These are phyloP conservation scores for Cerceris rybyensis DNA, from an alignment of 2,888 invertebrate genomes.

Conservation along the genomic window DNA sequence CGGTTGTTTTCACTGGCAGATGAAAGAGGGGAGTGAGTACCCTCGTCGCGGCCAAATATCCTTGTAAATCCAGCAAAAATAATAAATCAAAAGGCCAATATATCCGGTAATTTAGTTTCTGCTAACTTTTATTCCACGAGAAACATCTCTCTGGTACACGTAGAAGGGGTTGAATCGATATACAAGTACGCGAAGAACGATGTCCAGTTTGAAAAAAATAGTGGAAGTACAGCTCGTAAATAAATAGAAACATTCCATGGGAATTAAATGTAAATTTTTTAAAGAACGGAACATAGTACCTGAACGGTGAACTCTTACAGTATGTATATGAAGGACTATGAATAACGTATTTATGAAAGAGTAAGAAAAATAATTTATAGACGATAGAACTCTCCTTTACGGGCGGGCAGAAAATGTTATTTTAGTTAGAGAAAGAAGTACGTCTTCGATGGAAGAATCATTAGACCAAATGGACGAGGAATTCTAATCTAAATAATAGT, in stretches of 20 bases:
- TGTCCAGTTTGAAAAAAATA: neutral
- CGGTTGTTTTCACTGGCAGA: constrained; percentile 5
- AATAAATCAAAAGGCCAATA: constrained; percentile 65
- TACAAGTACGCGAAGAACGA: neutral
- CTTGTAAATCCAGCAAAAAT: constrained; percentile 47
- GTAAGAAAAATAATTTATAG: too few relatives aligned
- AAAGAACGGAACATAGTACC: constrained; percentile 4
- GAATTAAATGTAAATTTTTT: constrained; percentile 39
- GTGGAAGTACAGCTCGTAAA: neutral
- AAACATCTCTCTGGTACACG: constrained; percentile 24
- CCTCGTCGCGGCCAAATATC: constrained; percentile 32
- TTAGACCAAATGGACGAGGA: too few relatives aligned
- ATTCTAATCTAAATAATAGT: too few relatives aligned
- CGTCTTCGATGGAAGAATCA: too few relatives aligned
- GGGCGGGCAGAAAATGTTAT: too few relatives aligned
- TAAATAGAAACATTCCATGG: constrained; percentile 39
- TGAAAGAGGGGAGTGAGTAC: constrained; percentile 8
- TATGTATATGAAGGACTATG: neutral
- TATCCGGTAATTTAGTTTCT: constrained; percentile 64
- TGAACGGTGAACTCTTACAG: neutral
- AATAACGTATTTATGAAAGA: too few relatives aligned
- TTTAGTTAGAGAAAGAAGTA: too few relatives aligned
- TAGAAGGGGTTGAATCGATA: too few relatives aligned
- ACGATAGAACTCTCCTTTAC: too few relatives aligned
- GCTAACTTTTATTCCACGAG: constrained; percentile 43